A percentile compares a stretch with the other conserved stretches of the same genome.
phyloP scores from a whole-genome alignment of 2,888 invertebrate species.

The Melieria picta region DNA sequence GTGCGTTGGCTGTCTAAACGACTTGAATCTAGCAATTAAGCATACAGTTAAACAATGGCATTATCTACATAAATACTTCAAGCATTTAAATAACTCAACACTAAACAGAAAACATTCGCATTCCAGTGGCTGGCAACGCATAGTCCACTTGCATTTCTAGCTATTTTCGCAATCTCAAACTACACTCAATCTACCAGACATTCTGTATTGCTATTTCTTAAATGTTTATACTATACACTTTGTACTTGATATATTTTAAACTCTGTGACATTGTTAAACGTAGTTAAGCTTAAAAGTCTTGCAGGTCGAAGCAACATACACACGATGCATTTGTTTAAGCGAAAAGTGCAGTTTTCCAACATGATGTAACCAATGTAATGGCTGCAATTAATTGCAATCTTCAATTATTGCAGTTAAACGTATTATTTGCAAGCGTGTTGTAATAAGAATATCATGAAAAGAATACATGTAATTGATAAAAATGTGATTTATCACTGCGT shows the following conservation, averaged over 20 bases:
- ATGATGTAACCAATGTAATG: no score
- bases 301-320: background rate
- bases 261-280: constrained; percentile 12
- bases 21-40: background rate
- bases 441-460: background rate
- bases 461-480: background rate
- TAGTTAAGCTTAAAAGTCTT: constrained; percentile 16
- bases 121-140: constrained; percentile 22
- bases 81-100: constrained; percentile 21
- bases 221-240: constrained; percentile 1
- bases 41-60: background rate
- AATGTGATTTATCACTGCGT: constrained; percentile 10
- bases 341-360: no score
- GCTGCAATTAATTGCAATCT: no score
- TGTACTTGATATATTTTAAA: background rate
- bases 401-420: no score
- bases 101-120: background rate
- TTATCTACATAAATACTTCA: background rate
- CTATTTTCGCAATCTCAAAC: constrained; percentile 3
- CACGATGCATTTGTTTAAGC: no score
- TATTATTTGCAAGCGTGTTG: no score
- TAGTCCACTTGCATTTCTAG: constrained; percentile 22
- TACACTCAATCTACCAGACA: constrained; percentile 5
- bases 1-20: constrained; percentile 6
- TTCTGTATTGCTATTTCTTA: constrained; percentile 4